Percentiles rank a stretch among this genome's conserved stretches.
Conservation (phyloP, 2,113 vertebrate genomes). For the Amia ocellicauda region DNA sequence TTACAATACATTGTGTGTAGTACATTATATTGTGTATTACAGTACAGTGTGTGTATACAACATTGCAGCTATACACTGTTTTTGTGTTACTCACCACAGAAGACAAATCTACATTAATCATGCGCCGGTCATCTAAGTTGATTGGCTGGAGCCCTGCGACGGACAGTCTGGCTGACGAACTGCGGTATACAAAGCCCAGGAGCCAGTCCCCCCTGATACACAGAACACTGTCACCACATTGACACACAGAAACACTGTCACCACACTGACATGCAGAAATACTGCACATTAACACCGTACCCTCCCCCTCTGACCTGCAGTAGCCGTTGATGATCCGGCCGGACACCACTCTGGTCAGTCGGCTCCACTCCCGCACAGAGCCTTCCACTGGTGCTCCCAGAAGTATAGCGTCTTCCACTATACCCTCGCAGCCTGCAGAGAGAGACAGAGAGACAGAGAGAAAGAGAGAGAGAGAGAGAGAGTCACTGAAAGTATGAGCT, state of each 20-base stretch:
- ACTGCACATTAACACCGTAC: not conserved
- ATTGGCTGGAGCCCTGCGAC: conserved; percentile 93
- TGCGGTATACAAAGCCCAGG: conserved; percentile 89
- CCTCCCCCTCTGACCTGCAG: conserved; percentile 71
- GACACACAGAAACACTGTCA: not conserved
- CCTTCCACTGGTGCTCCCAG: conserved; percentile 92
- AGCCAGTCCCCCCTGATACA: conserved; percentile 89
- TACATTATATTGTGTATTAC: too few relatives aligned
- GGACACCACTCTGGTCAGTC: conserved; percentile 77
- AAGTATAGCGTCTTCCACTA: conserved; percentile 87
- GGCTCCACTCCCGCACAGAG: conserved; percentile 81
- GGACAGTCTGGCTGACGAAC: conserved; percentile 78
- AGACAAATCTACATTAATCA: conserved; percentile 91
- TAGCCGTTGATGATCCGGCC: conserved; percentile 92
- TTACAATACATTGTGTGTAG: too few relatives aligned
- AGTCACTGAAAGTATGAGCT: too few relatives aligned
- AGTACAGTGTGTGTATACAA: not conserved
- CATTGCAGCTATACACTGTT: not conserved
- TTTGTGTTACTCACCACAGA: conserved; percentile 73
- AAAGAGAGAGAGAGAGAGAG: too few relatives aligned
- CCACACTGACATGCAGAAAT: not conserved
- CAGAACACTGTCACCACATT: not conserved
- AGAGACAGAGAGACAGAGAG: too few relatives aligned
- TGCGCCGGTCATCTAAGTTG: conserved; percentile 69
- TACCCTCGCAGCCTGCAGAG: conserved; percentile 75